Conservation (phyloP, 2,888 invertebrate species). For the Ceriagrion tenellum region DNA sequence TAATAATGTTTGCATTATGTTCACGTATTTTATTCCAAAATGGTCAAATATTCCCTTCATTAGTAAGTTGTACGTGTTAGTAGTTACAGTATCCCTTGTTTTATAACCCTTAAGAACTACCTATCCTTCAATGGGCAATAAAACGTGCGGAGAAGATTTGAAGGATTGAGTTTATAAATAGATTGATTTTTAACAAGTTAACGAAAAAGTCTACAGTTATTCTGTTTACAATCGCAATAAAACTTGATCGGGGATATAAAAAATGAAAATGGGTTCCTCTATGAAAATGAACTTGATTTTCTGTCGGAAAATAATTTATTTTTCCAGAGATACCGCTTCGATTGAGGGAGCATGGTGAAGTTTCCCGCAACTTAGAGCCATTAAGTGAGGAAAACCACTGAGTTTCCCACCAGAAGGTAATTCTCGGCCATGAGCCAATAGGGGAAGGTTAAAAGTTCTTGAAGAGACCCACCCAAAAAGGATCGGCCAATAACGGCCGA, state of each 20-base stretch:
- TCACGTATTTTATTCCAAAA: too few relatives aligned
- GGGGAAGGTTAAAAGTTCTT: slow-evolving; percentile 43
- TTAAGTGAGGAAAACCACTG: slow-evolving; percentile 43
- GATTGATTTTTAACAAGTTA: too few relatives aligned
- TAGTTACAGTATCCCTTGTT: too few relatives aligned
- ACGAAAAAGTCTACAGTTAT: too few relatives aligned
- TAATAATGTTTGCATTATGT: too few relatives aligned
- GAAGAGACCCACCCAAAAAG: slow-evolving; percentile 42
- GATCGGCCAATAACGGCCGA: slow-evolving; percentile 60
- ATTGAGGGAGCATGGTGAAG: slow-evolving; percentile 36
- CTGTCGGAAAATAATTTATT: slow-evolving; percentile 49
- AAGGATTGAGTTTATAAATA: too few relatives aligned
- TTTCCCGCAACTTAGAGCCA: slow-evolving; percentile 51
- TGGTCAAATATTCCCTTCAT: too few relatives aligned
- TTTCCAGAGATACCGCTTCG: slow-evolving; percentile 17
- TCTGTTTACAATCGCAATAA: not conserved
- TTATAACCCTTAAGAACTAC: too few relatives aligned
- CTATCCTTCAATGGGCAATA: too few relatives aligned
- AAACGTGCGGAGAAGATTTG: too few relatives aligned
- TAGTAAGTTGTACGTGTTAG: too few relatives aligned
- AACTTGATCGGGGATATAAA: not conserved
- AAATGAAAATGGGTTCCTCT: not conserved
- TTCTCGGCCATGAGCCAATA: slow-evolving; percentile 54
- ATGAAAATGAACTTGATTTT: slow-evolving; percentile 14
- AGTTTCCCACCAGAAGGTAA: slow-evolving; percentile 61